Base-by-base conservation (phyloP, 2,797 vertebrate genomes). In the Alexandromys oeconomus region DNA sequence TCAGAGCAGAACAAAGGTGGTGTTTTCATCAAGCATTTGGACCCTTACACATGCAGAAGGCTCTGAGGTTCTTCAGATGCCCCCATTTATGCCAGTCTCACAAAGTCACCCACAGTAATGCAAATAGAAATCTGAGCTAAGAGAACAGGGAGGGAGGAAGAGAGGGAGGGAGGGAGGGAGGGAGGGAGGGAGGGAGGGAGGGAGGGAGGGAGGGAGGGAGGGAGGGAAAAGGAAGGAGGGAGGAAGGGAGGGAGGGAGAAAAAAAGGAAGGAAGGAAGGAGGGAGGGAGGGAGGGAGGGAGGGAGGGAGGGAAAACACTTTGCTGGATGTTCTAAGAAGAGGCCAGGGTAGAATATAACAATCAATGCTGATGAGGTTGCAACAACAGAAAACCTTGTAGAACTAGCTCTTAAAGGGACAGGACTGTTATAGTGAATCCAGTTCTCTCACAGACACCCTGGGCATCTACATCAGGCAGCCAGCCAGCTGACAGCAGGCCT, bases 181-280 rank as follows among this genome's bases (percentile, higher is more conserved):
- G 21, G 3, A 3, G 48, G 15, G 2, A 10, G 7, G 34, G 6
- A 19, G 3, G 15, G 6, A 21, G 48, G 27, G 1, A 6, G 5
- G 1, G 5, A 6, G 3, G 13, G 12, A 23, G 34, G 12, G 7
- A 21, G 14, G 21, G 1, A 6, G 48, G 29, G 1, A 14, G 5
- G 0, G 5, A 6, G 7, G 6, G 12, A 19, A 7, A 15, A 3
- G 19, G 1, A 15, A 9, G 21, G 77, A 14, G 2, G 6, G 11
- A 1, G 5, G 2, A 3, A 6, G 12, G 10, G 7, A 7, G 25
- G 15, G 12, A 23, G 2, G 12, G 19, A 3, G 4, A 10, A n/a
- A 2, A 19, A 51, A 14, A 3, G 4, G 4, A 15, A 8, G 4
- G 9, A 34, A 11, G 4, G 12, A 5, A 11, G 3, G 14, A 12